Conservation (phyloP, 2,888 invertebrate species). For the Achlya flavicornis region DNA sequence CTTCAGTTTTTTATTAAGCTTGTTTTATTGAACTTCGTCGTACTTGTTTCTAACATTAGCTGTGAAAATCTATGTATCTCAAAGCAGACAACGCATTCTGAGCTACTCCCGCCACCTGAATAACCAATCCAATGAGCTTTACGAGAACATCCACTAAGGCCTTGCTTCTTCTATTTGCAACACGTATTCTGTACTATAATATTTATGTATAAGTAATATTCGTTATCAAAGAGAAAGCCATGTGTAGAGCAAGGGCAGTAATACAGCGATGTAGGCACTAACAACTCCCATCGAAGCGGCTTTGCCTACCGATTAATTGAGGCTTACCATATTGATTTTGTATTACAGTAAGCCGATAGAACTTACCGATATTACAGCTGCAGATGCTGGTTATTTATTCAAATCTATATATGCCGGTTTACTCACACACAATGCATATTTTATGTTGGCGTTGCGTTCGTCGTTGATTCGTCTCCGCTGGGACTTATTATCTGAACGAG, state of each 20-base stretch:
- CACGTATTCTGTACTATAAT: slow-evolving; percentile 11
- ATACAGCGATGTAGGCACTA: slow-evolving; percentile 37
- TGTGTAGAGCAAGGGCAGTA: slow-evolving; percentile 27
- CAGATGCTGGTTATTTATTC: slow-evolving; percentile 64
- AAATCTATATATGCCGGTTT: slow-evolving; percentile 40
- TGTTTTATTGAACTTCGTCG: no score
- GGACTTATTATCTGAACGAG: slow-evolving; percentile 1
- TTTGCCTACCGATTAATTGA: slow-evolving; percentile 72
- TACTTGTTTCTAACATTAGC: neutral
- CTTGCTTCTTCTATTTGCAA: no score
- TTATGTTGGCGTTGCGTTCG: slow-evolving; percentile 19
- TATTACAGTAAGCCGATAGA: slow-evolving; percentile 70
- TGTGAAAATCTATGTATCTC: neutral
- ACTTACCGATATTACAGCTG: slow-evolving; percentile 62
- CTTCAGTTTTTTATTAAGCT: no score
- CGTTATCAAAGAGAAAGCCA: slow-evolving; percentile 47
- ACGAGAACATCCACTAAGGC: neutral
- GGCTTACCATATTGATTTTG: slow-evolving; percentile 77
- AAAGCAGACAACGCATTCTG: neutral
- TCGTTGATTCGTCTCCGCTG: neutral
- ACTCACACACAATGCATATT: slow-evolving; percentile 29
- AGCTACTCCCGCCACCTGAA: neutral
- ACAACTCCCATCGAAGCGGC: slow-evolving; percentile 52
- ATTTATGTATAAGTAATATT: slow-evolving; percentile 51
- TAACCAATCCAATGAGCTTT: slow-evolving; percentile 1